phyloP scores from a whole-genome alignment of 2,113 vertebrate genomes.

The Cyanoramphus novaezelandiae region DNA sequence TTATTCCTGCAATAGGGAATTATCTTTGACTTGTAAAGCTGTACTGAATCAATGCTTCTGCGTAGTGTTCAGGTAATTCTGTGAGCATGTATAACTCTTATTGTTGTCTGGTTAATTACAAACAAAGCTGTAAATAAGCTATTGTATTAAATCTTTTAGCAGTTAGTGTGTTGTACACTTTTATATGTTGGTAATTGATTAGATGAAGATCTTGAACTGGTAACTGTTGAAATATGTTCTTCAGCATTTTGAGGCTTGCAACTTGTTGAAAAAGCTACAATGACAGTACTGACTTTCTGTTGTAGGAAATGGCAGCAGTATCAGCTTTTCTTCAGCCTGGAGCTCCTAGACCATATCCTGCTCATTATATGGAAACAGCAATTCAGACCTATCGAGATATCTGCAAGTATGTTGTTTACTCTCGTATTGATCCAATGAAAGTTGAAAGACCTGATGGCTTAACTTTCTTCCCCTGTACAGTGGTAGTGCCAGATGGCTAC shows the following conservation, averaged over 20 bases:
- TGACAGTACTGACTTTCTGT: not conserved
- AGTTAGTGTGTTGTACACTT: not conserved
- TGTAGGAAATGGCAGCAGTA: constrained; percentile 97
- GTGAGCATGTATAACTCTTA: not conserved
- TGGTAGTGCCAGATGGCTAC: not conserved
- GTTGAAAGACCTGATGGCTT: not conserved
- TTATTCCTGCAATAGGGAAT: not conserved
- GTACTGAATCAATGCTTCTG: not conserved
- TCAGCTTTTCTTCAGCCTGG: constrained; percentile 93
- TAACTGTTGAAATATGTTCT: not conserved
- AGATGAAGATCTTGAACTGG: not conserved
- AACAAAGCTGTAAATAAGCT: not conserved
- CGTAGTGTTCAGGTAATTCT: not conserved
- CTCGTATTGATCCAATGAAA: not conserved
- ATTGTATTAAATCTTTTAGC: not conserved
- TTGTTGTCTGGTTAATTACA: not conserved
- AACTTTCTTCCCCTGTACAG: not conserved
- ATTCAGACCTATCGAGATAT: constrained; percentile 95
- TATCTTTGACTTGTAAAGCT: not conserved
- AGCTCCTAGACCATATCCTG: constrained; percentile 90
- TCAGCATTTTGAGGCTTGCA: not conserved
- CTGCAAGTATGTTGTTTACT: constrained; percentile 87
- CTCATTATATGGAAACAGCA: constrained; percentile 98
- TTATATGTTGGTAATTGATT: not conserved
- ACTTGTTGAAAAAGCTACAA: not conserved